Percentiles rank a stretch among this genome's conserved stretches.
These are phyloP conservation scores for Dorcus hopei DNA, from an alignment of 2,888 invertebrate species.

Conservation along the genomic window DNA sequence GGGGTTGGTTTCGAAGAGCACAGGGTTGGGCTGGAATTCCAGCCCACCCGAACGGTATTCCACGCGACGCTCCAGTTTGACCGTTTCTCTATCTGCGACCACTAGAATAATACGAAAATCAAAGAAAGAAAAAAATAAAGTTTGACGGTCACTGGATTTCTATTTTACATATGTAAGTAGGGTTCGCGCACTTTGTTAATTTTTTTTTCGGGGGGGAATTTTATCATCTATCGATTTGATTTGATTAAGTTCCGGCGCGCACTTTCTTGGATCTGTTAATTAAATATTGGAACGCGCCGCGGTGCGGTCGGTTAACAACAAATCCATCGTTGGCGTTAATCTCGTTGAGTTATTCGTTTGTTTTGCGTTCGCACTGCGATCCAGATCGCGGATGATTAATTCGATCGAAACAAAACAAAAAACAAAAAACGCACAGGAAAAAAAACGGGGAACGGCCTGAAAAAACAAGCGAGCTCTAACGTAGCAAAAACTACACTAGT, in stretches of 20 bases:
- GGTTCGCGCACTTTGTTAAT: too few relatives aligned
- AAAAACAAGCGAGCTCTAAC: slow-evolving; percentile 1
- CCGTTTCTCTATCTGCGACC: neutral
- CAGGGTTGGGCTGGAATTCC: slow-evolving; percentile 47
- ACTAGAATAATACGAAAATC: neutral
- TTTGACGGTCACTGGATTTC: neutral
- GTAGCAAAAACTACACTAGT: slow-evolving; percentile 49
- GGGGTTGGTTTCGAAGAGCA: slow-evolving; percentile 44
- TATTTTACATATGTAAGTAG: neutral
- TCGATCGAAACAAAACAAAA: neutral
- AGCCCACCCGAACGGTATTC: slow-evolving; percentile 48
- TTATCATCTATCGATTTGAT: too few relatives aligned
- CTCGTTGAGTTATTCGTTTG: slow-evolving; percentile 5
- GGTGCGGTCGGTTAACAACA: too few relatives aligned
- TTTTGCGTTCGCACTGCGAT: neutral
- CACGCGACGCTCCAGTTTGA: slow-evolving; percentile 47
- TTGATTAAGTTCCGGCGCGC: too few relatives aligned
- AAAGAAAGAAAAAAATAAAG: neutral
- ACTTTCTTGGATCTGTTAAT: too few relatives aligned
- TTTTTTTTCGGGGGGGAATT: too few relatives aligned
- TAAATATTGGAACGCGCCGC: too few relatives aligned
- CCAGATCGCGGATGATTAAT: neutral
- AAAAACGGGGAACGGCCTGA: neutral
- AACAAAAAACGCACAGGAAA: neutral
- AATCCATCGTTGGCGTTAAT: too few relatives aligned